phyloP scores from a whole-genome alignment of 2,888 invertebrate genomes.

The Dexiosoma caninum region DNA sequence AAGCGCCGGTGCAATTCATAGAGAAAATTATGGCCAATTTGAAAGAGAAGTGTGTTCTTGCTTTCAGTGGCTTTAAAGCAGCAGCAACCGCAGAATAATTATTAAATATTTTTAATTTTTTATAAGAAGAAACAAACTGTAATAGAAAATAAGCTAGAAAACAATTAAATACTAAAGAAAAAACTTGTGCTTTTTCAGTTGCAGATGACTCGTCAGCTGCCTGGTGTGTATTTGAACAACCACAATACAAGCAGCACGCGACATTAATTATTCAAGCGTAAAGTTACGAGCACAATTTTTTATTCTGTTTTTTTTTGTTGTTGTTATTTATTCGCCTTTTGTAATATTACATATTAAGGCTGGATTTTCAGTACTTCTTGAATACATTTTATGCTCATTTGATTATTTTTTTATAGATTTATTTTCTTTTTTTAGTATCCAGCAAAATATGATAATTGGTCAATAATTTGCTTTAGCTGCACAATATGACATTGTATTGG shows the following conservation, averaged over 20 bases:
- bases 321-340: not conserved
- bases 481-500: not conserved
- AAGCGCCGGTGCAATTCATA: constrained; percentile 19
- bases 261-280: constrained; percentile 65
- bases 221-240: constrained; percentile 3
- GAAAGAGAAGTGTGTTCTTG: not conserved
- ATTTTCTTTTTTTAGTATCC: not conserved
- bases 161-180: not conserved
- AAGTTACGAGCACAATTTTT: constrained; percentile 41
- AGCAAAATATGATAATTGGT: not conserved
- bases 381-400: not conserved
- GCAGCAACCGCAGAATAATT: constrained; percentile 7
- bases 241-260: constrained; percentile 61
- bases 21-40: constrained; percentile 35
- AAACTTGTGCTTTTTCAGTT: not conserved
- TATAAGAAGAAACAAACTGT: not conserved
- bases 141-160: constrained; percentile 23
- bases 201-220: constrained; percentile 33
- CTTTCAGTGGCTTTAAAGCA: constrained; percentile 2
- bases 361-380: not conserved
- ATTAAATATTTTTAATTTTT: not conserved
- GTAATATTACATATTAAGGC: constrained; percentile 23
- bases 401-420: not conserved
- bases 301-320: not conserved
- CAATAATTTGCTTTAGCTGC: constrained; percentile 6